Conservation (phyloP, 2,888 invertebrate species). For the Mythimna ferrago region DNA sequence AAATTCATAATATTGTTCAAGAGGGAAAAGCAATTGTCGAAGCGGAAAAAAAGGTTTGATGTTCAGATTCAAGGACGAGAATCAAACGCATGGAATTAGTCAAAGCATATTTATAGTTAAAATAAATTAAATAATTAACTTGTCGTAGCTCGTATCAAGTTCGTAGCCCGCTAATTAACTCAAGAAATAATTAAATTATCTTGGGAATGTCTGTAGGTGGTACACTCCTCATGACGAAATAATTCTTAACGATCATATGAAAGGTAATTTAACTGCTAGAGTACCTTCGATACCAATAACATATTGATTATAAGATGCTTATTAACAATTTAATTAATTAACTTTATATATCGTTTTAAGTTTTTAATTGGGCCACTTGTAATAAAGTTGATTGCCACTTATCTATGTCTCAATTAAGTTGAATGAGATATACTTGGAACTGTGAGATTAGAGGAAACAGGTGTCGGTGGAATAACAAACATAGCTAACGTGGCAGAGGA, state of each 20-base stretch:
- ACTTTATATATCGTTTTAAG: constrained; percentile 60
- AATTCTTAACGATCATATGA: constrained; percentile 47
- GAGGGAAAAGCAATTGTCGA: too few species aligned
- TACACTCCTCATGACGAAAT: constrained; percentile 29
- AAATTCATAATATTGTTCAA: too few species aligned
- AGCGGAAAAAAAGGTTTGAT: background rate
- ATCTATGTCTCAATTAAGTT: constrained; percentile 72
- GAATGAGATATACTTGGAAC: constrained; percentile 65
- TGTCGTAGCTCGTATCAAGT: constrained; percentile 11
- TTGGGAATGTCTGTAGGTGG: constrained; percentile 45
- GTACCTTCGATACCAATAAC: constrained; percentile 53
- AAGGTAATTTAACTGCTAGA: constrained; percentile 45
- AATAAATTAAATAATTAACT: constrained; percentile 3
- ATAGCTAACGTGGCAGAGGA: constrained; percentile 49
- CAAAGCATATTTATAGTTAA: constrained; percentile 10
- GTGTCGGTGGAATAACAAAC: constrained; percentile 59
- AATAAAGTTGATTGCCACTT: constrained; percentile 72
- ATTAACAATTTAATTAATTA: constrained; percentile 71
- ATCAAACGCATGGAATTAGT: constrained; percentile 11
- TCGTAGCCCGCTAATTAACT: constrained; percentile 30
- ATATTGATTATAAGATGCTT: constrained; percentile 63
- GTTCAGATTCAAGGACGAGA: too few species aligned
- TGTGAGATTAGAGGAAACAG: constrained; percentile 69
- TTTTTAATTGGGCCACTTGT: constrained; percentile 69
- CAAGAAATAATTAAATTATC: constrained; percentile 52